phyloP scores from a whole-genome alignment of 2,797 vertebrate genomes.

The Sebastes goodei region DNA sequence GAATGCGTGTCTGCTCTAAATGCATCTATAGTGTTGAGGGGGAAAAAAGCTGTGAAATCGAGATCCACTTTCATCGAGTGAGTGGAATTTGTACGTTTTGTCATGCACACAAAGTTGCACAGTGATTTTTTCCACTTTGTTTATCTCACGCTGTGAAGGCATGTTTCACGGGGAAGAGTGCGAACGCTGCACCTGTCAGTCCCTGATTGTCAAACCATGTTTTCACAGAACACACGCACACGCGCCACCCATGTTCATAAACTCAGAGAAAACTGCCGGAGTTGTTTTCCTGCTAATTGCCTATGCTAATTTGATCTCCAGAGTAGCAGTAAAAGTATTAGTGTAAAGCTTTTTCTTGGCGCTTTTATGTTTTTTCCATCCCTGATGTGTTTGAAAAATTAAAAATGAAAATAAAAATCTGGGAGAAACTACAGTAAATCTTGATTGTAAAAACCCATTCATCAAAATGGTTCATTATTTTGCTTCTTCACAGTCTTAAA shows the following conservation, averaged over 20 bases:
- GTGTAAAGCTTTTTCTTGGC: conserved; percentile 63
- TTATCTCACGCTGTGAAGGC: conserved; percentile 35
- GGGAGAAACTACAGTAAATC: not conserved
- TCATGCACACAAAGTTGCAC: conserved; percentile 22
- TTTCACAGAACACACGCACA: conserved; percentile 13
- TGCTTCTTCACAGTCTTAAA: no score
- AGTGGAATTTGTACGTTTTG: conserved; percentile 47
- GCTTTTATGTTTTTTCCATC: conserved; percentile 48
- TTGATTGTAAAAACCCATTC: conserved; percentile 8
- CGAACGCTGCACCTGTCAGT: conserved; percentile 57
- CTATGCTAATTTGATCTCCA: conserved; percentile 75
- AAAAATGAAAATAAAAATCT: not conserved
- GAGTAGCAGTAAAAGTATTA: conserved; percentile 54
- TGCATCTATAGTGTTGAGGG: conserved; percentile 9
- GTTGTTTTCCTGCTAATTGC: conserved; percentile 77
- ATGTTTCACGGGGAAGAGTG: conserved; percentile 51
- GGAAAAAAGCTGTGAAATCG: conserved; percentile 45
- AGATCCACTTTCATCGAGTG: conserved; percentile 17
- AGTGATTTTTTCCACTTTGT: conserved; percentile 41
- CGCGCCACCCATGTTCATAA: conserved; percentile 51
- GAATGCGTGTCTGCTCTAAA: not conserved
- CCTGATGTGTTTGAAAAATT: conserved; percentile 22
- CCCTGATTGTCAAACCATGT: conserved; percentile 40
- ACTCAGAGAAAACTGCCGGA: conserved; percentile 59
- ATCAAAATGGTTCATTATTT: conserved; percentile 1